A percentile compares a stretch with the other conserved stretches of the same genome.
Evolutionary conservation across 2,888 invertebrate genomes (phyloP).

Genomic region (Sericinus montela): DNA sequence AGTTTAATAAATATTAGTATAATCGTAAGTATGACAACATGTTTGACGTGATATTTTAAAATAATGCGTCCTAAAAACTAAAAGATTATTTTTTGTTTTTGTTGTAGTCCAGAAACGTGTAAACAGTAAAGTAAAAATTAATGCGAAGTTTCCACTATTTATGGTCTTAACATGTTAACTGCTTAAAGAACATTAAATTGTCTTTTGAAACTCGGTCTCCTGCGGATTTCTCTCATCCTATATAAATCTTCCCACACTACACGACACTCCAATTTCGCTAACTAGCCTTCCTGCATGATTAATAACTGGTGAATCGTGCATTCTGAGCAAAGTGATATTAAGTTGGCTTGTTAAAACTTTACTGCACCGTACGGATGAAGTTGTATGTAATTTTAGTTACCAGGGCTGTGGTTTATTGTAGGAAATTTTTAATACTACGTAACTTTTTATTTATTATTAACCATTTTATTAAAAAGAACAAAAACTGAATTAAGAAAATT

Average conservation of each 20-base stretch:
- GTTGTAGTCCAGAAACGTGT: too few species aligned
- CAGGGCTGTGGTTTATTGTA: conserved; percentile 17
- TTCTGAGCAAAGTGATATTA: conserved; percentile 75
- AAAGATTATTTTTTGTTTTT: too few species aligned
- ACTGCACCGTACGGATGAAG: conserved; percentile 59
- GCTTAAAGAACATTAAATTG: conserved; percentile 38
- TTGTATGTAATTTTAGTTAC: conserved; percentile 53
- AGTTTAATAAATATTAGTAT: too few species aligned
- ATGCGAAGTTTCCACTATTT: too few species aligned
- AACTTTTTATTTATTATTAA: too few species aligned
- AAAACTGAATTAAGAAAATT: too few species aligned
- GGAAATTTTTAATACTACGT: conserved; percentile 2
- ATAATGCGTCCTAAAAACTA: too few species aligned
- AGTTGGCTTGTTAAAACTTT: conserved; percentile 80
- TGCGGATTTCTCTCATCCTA: conserved; percentile 24
- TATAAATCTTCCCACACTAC: conserved; percentile 44
- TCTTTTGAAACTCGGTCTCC: conserved; percentile 30
- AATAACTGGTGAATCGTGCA: conserved; percentile 74
- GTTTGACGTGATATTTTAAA: too few species aligned
- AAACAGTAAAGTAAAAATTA: too few species aligned
- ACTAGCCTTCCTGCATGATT: conserved; percentile 76
- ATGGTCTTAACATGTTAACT: conserved; percentile 25
- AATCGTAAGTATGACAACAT: too few species aligned
- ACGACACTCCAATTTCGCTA: conserved; percentile 64
- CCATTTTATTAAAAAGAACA: too few species aligned